These are phyloP conservation scores for Sylvia borin DNA, from an alignment of 2,797 vertebrate species.

Conservation along the genomic window DNA sequence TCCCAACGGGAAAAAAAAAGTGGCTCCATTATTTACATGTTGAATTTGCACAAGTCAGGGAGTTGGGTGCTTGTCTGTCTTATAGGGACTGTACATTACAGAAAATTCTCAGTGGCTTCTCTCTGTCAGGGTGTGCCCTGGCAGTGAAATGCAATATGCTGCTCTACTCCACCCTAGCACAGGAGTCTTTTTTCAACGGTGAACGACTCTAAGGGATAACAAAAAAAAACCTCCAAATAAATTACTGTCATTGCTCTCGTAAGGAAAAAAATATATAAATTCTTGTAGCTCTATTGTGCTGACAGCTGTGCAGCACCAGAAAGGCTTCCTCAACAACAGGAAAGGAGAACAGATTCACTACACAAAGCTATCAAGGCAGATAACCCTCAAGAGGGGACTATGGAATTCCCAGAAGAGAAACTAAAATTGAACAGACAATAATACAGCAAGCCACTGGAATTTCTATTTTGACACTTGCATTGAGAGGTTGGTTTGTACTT, in stretches of 20 bases:
- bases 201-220: background rate
- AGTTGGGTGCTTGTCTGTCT: background rate
- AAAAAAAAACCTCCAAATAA: background rate
- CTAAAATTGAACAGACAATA: background rate
- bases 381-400: background rate
- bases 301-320: background rate
- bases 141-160: background rate
- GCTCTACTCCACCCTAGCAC: background rate
- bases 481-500: background rate
- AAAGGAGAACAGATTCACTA: background rate
- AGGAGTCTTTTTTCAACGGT: background rate
- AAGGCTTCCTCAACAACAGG: conserved; percentile 19
- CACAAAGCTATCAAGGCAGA: conserved; percentile 15
- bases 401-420: conserved; percentile 50
- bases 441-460: background rate
- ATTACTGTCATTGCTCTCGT: background rate
- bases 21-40: accelerated
- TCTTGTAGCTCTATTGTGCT: background rate
- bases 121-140: background rate
- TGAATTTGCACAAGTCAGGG: background rate
- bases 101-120: background rate
- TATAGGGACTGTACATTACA: accelerated
- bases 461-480: background rate
- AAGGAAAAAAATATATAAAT: background rate
- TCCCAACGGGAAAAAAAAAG: background rate